Evolutionary conservation across 2,888 invertebrate genomes (phyloP).

Genomic region (Pyrochroa serraticornis): DNA sequence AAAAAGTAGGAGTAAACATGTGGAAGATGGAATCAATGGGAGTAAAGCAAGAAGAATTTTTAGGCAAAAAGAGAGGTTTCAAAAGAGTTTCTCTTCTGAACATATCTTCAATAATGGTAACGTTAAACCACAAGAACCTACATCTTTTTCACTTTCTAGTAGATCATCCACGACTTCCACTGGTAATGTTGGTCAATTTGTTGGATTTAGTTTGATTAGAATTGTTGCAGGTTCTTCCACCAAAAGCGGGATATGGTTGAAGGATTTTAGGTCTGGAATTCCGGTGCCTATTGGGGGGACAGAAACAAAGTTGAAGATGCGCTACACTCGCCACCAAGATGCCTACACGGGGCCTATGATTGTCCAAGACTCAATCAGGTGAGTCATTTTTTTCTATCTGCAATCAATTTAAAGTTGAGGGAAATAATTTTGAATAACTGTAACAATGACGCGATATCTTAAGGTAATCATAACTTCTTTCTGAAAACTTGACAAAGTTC

Average conservation of each 20-base stretch:
- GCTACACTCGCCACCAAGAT: slow-evolving; percentile 11
- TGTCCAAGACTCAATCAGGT: slow-evolving; percentile 21
- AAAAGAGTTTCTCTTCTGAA: slow-evolving; percentile 55
- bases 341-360: slow-evolving; percentile 13
- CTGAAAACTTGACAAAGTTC: no score
- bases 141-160: slow-evolving; percentile 43
- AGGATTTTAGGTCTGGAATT: slow-evolving; percentile 53
- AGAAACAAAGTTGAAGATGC: slow-evolving; percentile 20
- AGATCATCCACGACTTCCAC: slow-evolving; percentile 48
- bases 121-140: slow-evolving; percentile 31
- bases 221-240: slow-evolving; percentile 32
- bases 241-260: slow-evolving; percentile 44
- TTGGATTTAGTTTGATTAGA: slow-evolving; percentile 26
- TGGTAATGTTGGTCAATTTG: slow-evolving; percentile 30
- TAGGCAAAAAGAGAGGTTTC: slow-evolving; percentile 40
- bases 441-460: no score
- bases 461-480: no score
- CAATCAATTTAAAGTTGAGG: no score
- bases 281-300: slow-evolving; percentile 48
- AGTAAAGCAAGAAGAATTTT: slow-evolving; percentile 9
- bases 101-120: slow-evolving; percentile 40
- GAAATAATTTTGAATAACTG: no score
- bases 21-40: slow-evolving; percentile 3
- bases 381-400: background rate
- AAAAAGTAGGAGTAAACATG: slow-evolving; percentile 28